Conservation (phyloP, 2,113 vertebrate genomes). For the Corythornis cristatus region DNA sequence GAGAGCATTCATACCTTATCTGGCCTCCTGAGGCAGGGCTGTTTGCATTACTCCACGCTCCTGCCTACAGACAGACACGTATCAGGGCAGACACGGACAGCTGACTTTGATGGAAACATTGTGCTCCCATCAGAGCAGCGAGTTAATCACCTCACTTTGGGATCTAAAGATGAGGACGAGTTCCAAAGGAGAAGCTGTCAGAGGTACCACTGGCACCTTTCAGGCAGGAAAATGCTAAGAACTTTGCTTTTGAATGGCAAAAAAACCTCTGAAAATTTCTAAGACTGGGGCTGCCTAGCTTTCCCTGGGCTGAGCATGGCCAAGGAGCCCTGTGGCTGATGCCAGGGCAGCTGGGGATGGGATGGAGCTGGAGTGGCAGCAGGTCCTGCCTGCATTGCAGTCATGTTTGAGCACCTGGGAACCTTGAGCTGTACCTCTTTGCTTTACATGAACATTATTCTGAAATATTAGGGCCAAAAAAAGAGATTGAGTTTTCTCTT, state of each 20-base stretch:
- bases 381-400: not conserved
- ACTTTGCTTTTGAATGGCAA: not conserved
- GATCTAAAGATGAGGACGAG: not conserved
- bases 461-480: not conserved
- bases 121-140: fast-evolving
- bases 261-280: not conserved
- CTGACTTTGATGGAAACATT: not conserved
- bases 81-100: not conserved
- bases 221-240: not conserved
- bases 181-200: not conserved
- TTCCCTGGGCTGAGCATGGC: not conserved
- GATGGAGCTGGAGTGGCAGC: not conserved
- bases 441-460: not conserved
- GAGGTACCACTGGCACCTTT: not conserved
- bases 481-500: not conserved
- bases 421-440: not conserved
- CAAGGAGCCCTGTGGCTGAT: not conserved
- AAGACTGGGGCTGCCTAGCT: not conserved
- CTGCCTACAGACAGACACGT: not conserved
- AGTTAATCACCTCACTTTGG: not conserved
- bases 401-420: not conserved
- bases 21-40: not conserved
- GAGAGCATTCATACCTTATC: slow-evolving; percentile 11
- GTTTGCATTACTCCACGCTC: not conserved
- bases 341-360: not conserved